Evolutionary conservation across 1,140 invertebrate genomes (phyloP), one percentile per base, ranked within the genome.

Genomic region (Sminthurides bifidus): DNA sequence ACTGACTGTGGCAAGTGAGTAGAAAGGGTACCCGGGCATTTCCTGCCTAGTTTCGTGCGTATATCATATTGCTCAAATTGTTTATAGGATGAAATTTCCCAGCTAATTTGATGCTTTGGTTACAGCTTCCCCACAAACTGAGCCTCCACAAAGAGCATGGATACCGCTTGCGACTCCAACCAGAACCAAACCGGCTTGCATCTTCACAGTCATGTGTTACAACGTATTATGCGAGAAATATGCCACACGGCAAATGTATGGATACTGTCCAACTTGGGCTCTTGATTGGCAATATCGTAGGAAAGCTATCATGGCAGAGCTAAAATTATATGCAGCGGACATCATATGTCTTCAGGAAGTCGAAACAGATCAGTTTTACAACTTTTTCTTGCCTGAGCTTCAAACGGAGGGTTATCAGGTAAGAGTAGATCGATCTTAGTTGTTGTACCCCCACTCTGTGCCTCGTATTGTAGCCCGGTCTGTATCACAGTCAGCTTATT

Each of bases 151-250:
- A 26, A 21, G 63, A 51, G 43, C 59, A 6, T 65, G 63, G 63
- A 54, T 65, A 10, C 63, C 63, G 2, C 48, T 65, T 29, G 26
- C 56, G 10, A 61, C 63, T 15, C 63, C 60, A 45, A 60, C 58
- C 24, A 48, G 59, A 14, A 45, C 59, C 10, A 41, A 52, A 33
- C 63, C 63, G 6, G 2, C 73, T 90, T 62, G 60, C 23, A 58
- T 62, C 30, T 94, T 98, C 75, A 97, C 94, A 49, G 92, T 98
- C 57, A 95, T 99, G 87, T 98, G 93, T 74, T 99, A 99, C 78
- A 99, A 99, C 75, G 92, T 99, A 51, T 77, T 99, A 52, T 97
- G 95, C 75, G 93, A 97, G 74, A 97, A 98, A 74, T 98, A 97
- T 68, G 94, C 94, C 24, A 98, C 94, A 17, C 73, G 92, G 64